Evolutionary conservation across 2,113 vertebrate species (phyloP).

Genomic region (Brachyhypopomus occidentalis): DNA sequence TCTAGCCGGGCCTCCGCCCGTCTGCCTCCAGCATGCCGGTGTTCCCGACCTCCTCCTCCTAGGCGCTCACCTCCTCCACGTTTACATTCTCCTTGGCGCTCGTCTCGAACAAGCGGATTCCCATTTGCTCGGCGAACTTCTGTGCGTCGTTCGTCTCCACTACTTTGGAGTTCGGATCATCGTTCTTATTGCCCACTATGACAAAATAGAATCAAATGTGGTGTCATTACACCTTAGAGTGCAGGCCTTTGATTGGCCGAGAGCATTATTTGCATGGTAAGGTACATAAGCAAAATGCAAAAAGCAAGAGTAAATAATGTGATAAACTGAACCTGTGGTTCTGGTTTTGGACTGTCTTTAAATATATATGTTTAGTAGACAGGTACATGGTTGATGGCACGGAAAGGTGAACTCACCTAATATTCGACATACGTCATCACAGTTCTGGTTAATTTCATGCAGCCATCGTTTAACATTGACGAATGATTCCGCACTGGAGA

Average conservation of each 20-base stretch:
- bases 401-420: conserved; percentile 78
- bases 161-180: conserved; percentile 95
- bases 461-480: conserved; percentile 99
- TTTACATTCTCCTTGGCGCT: conserved; percentile 99
- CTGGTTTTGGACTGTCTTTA: no score
- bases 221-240: not conserved
- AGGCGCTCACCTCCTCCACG: conserved; percentile 91
- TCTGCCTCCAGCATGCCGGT: no score
- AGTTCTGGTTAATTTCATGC: conserved; percentile 99
- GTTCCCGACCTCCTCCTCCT: no score
- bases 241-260: not conserved
- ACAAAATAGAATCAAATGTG: not conserved
- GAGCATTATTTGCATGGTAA: no score
- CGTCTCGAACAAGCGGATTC: conserved; percentile 96
- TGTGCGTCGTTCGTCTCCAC: conserved; percentile 97
- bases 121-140: conserved; percentile 99
- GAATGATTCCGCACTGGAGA: conserved; percentile 97
- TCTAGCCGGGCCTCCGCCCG: no score
- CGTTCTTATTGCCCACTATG: conserved; percentile 97
- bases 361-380: no score
- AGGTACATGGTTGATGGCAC: no score
- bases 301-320: no score
- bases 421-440: conserved; percentile 98
- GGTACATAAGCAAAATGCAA: no score
- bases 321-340: no score